Conservation (phyloP, 2,797 vertebrate genomes). For the Sphaeramia orbicularis region DNA sequence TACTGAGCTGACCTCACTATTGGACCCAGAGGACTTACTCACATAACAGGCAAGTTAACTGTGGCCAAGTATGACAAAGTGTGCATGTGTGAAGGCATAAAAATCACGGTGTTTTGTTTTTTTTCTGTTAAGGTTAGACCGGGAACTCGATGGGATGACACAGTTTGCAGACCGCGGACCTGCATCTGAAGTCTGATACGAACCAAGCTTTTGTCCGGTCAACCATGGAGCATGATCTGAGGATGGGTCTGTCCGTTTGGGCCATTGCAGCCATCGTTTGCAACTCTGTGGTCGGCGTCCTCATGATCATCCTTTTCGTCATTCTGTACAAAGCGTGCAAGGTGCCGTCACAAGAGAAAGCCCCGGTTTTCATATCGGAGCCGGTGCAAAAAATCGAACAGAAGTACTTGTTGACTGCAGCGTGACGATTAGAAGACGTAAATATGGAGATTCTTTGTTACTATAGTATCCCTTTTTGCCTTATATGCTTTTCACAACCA, state of each 20-base stretch:
- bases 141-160: too few species aligned
- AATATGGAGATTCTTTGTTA: too few species aligned
- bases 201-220: constrained; percentile 14
- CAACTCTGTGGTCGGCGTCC: constrained; percentile 82
- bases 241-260: constrained; percentile 79
- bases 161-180: too few species aligned
- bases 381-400: constrained; percentile 67
- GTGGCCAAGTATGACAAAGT: constrained; percentile 21
- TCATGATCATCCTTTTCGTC: constrained; percentile 84
- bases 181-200: constrained; percentile 6
- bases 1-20: constrained; percentile 41
- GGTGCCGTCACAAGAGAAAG: constrained; percentile 81
- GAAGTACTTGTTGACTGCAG: constrained; percentile 78
- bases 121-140: too few species aligned
- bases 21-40: constrained; percentile 17
- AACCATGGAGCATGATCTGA: constrained; percentile 79
- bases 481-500: constrained; percentile 12
- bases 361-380: constrained; percentile 44
- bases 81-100: constrained; percentile 7
- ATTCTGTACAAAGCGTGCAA: constrained; percentile 88
- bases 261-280: constrained; percentile 84
- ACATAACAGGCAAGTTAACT: constrained; percentile 51
- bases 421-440: constrained; percentile 36
- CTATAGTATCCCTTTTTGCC: constrained; percentile 27
- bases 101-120: too few species aligned